These are phyloP conservation scores for Sphenodon punctatus DNA, from an alignment of 2,797 vertebrate genomes.

Conservation along the genomic window DNA sequence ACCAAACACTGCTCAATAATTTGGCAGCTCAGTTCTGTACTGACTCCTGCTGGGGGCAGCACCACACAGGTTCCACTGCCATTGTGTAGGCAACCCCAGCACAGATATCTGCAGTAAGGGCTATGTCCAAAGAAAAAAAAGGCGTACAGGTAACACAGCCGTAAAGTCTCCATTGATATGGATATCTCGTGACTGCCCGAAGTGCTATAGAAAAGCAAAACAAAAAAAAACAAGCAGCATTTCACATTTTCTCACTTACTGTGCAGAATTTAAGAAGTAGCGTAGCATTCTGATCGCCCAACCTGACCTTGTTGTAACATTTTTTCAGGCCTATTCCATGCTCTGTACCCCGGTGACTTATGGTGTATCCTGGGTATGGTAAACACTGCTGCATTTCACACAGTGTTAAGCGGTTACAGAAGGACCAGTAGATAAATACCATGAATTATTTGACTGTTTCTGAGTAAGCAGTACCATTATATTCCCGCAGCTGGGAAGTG, in stretches of 20 bases:
- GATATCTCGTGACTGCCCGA: conserved; percentile 45
- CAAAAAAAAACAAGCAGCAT: conserved; percentile 18
- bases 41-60: not conserved
- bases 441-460: conserved; percentile 10
- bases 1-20: not conserved
- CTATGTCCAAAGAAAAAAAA: not conserved
- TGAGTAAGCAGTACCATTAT: not conserved
- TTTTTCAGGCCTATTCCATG: conserved; percentile 41
- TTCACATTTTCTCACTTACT: not conserved
- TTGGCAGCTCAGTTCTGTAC: not conserved
- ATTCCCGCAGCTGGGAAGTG: not conserved
- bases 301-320: conserved; percentile 13
- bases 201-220: conserved; percentile 33
- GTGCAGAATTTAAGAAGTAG: conserved; percentile 28
- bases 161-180: conserved; percentile 28
- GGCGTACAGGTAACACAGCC: not conserved
- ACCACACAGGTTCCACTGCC: not conserved
- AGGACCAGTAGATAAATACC: conserved; percentile 23
- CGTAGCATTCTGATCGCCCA: conserved; percentile 26
- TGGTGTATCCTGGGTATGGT: not conserved
- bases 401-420: conserved; percentile 39
- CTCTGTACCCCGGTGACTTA: conserved; percentile 44
- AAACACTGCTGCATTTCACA: conserved; percentile 37
- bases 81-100: not conserved
- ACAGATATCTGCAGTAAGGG: not conserved